Evolutionary conservation across 2,113 vertebrate species (phyloP), one percentile per base, ranked within the genome.

Genomic region (Gymnocephalus cernua): DNA sequence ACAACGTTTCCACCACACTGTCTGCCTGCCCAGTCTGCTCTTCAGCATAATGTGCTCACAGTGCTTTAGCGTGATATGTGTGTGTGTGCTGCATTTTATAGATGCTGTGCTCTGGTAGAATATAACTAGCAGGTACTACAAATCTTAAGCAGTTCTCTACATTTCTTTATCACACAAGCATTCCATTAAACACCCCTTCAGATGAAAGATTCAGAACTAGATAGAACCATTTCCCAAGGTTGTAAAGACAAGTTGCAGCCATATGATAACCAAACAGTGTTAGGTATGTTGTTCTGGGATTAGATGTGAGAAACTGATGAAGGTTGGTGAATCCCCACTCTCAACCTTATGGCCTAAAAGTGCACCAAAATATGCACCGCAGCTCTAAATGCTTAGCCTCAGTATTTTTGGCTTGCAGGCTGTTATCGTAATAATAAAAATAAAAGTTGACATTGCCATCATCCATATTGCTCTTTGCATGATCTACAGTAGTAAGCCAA

Each of bases 1-100:
- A 84, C 71, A 72, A 77, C 68, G 83, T 79, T 84, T 88, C 78
- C 80, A 74, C 45, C 75, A 57, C 70, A 16, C 53, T 48, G 61
- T 65, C 67, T 77, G 61, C 41, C 53, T 73, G 74, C 38, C 62
- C 70, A 18, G 76, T 65, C 56, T 77, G 75, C 64, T 74, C 63
- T 8, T 70, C 68, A 77, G 63, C 8, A 7, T 18, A 77, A 79
- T 41, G 72, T 64, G 68, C 58, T 41, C 48, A n/a, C 38, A 47
- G 21, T 48, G 47, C 29, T 74, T 47, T 1, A 29, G 23, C 16
- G 25, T 1, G 29, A n/a, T 65, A 10, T 54, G 21, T 65, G 41
- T 65, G 41, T 65, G 27, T n/a, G 38, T 48, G 72, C 29, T 4
- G 56, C 11, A n/a, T 65, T 77, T 79, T 23, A 21, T 2, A 76